These are phyloP conservation scores for Chrysodeixis includens DNA, from an alignment of 2,888 invertebrate genomes.

Conservation along the genomic window DNA sequence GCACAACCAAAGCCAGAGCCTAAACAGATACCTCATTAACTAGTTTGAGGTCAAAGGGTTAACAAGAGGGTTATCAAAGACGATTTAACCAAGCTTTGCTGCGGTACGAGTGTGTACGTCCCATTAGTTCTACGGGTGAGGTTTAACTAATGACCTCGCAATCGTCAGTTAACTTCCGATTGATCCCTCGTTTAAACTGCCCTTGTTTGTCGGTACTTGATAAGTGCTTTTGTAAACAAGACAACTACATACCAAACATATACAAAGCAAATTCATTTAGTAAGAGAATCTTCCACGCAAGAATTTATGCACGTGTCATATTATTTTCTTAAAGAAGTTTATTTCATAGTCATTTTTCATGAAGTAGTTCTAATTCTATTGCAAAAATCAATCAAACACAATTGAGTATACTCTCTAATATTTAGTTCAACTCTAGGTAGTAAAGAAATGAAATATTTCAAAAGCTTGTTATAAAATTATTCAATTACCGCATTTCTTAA, in stretches of 20 bases:
- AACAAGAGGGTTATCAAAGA: conserved; percentile 7
- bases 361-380: no score
- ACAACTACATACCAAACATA: no score
- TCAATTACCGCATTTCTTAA: not conserved
- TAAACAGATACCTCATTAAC: not conserved
- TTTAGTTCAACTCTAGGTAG: no score
- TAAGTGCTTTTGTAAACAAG: not conserved
- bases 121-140: conserved; percentile 1
- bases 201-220: not conserved
- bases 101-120: not conserved
- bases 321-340: no score
- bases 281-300: no score
- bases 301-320: no score
- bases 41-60: not conserved
- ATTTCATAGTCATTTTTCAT: no score
- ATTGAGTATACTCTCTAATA: no score
- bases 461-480: not conserved
- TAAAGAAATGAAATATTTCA: no score
- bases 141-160: conserved; percentile 1
- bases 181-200: not conserved
- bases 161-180: not conserved
- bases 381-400: no score
- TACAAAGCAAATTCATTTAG: no score
- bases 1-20: not conserved
- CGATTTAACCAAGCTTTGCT: conserved; percentile 3